Evolutionary conservation across 1,140 invertebrate species (phyloP).

Genomic region (Belonocnema kinseyi): DNA sequence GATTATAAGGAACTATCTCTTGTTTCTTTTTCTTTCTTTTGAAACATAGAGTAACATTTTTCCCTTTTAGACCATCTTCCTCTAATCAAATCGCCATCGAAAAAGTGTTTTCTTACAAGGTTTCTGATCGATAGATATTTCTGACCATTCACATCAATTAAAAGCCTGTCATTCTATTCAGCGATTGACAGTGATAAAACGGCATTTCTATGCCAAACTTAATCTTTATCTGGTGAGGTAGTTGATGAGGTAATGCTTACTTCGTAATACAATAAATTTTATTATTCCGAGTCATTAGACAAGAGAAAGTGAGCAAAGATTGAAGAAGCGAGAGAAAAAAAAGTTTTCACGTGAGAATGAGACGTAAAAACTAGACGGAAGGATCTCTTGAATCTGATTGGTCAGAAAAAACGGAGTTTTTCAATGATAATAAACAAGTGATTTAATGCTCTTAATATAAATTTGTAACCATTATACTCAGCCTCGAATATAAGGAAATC

Average conservation of each 20-base stretch:
- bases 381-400: not conserved
- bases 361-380: not conserved
- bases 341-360: not conserved
- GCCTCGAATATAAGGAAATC: too few species aligned
- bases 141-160: not conserved
- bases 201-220: constrained; percentile 14
- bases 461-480: not conserved
- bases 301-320: constrained; percentile 29
- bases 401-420: not conserved
- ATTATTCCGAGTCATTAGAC: constrained; percentile 18
- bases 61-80: not conserved
- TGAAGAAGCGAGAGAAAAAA: not conserved
- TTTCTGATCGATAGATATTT: not conserved
- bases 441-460: not conserved
- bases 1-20: too few species aligned
- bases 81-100: not conserved
- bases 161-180: constrained; percentile 6
- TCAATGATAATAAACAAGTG: not conserved
- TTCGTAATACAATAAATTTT: constrained; percentile 11
- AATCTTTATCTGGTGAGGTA: constrained; percentile 6
- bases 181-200: constrained; percentile 8
- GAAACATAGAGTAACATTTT: not conserved
- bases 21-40: too few species aligned
- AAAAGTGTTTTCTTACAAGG: not conserved
- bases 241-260: constrained; percentile 10